phyloP scores from a whole-genome alignment of 2,797 vertebrate species.

The Dromococcyx pavoninus region DNA sequence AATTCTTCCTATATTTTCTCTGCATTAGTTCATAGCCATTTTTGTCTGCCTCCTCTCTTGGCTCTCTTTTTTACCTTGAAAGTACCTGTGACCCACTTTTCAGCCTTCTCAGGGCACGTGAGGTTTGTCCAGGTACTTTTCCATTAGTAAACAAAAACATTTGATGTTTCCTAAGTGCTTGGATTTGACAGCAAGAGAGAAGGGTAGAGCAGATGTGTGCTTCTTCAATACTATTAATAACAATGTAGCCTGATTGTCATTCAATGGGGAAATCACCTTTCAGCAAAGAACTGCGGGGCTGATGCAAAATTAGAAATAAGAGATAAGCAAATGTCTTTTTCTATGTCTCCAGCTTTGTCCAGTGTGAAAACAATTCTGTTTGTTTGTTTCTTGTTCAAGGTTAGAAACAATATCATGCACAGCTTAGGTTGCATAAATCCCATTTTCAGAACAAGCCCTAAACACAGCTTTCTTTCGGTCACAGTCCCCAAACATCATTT shows the following conservation, averaged over 20 bases:
- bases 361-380: neutral
- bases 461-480: neutral
- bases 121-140: constrained; percentile 61
- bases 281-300: neutral
- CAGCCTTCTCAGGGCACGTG: neutral
- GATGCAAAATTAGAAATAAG: neutral
- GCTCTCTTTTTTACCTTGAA: neutral
- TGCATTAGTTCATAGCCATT: neutral
- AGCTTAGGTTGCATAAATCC: neutral
- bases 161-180: constrained; percentile 58
- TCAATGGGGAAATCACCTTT: constrained; percentile 56
- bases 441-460: neutral
- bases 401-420: neutral
- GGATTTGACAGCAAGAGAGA: constrained; percentile 25
- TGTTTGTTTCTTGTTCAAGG: neutral
- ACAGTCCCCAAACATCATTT: neutral
- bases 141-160: constrained; percentile 57
- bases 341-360: neutral
- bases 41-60: neutral
- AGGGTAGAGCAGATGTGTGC: constrained; percentile 46
- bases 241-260: constrained; percentile 46
- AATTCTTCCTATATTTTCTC: neutral
- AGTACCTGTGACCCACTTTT: neutral
- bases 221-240: constrained; percentile 58
- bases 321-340: neutral